phyloP scores from a whole-genome alignment of 1,140 invertebrate genomes.

The Whitmania pigra region DNA sequence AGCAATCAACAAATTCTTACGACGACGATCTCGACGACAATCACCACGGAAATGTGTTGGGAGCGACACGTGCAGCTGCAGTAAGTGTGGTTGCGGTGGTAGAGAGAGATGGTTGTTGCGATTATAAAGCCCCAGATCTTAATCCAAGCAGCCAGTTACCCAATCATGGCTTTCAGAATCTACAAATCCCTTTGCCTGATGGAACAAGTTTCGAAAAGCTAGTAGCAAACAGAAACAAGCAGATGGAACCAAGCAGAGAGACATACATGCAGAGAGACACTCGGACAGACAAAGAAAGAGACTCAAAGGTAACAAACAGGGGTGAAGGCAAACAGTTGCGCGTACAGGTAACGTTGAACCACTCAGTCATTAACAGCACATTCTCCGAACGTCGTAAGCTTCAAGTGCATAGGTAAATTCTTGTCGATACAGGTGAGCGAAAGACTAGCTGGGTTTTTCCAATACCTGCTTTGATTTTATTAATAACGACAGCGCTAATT shows the following conservation, averaged over 20 bases:
- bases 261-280: background rate
- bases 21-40: too few relatives aligned
- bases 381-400: background rate
- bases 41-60: too few relatives aligned
- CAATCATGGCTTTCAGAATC: background rate
- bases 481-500: background rate
- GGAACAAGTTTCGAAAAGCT: background rate
- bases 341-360: background rate
- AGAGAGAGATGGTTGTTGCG: background rate
- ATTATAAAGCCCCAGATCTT: background rate
- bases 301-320: background rate
- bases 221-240: background rate
- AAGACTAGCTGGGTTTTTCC: background rate
- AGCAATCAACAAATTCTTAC: too few relatives aligned
- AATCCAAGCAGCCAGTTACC: background rate
- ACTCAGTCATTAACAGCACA: background rate
- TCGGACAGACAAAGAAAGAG: background rate
- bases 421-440: background rate
- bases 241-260: background rate
- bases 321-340: background rate
- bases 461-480: background rate
- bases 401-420: conserved; percentile 2
- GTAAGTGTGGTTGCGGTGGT: background rate
- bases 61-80: background rate
- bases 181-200: background rate